Evolutionary conservation across 1,140 invertebrate genomes (phyloP), one percentile per base, ranked within the genome.

Genomic region (Psix sp.): DNA sequence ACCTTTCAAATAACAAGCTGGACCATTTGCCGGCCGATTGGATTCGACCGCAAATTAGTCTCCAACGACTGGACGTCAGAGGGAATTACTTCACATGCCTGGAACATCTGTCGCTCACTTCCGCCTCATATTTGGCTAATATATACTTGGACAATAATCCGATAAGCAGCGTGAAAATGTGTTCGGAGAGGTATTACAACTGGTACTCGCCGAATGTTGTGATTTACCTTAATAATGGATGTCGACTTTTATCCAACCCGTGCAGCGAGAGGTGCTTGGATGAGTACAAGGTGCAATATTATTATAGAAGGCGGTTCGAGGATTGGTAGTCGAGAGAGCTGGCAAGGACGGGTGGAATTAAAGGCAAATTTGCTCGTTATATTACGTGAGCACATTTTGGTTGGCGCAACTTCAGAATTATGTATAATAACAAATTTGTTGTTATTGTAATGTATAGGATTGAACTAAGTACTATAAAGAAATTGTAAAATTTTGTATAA

Each of bases 1-100:
- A 87, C 18, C 63, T 87, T 0, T 85, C 85, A 0, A 45, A 78
- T 33, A 87, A 87, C 38, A 52, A 51, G 15, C 40, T 87, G 10
- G 39, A 51, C n/a, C 71, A 79, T 18, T 49, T 86, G 7, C 78
- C 80, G 0, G 6, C n/a, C 0, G 59, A 71, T 21, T 84, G 78
- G 80, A 70, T 81, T 10, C 73, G 72, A 16, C 68, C 70, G 15
- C 65, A 77, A 20, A 72, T 45, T 9, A 77, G 49, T 49, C 26
- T 85, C 0, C 71, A 48, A 1, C 63, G 74, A 2, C 31, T 85
- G 3, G 80, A 84, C 45, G 71, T 84, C 0, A 70, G 80, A 0
- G 74, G 68, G 15, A 85, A 85, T 66, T 63, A 45, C 11, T 84
- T 85, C 10, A 78, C 72, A 0, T 77, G 39, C n/a, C 35, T 80